phyloP scores from a whole-genome alignment of 2,888 invertebrate species.

The Caenorhabditis sp. region DNA sequence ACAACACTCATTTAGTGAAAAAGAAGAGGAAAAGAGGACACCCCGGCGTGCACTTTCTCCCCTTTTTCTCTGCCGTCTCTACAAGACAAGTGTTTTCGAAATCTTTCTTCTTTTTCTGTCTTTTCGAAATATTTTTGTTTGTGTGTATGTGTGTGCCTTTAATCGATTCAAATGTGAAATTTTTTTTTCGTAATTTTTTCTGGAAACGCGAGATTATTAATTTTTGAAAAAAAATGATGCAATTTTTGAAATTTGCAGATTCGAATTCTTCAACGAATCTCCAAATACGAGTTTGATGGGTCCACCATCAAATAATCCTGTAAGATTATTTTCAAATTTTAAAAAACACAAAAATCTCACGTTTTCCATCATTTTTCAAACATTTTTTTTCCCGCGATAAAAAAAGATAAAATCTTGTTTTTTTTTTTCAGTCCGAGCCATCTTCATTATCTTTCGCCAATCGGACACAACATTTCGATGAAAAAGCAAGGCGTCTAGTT shows the following conservation, averaged over 20 bases:
- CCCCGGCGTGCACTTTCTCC: neutral
- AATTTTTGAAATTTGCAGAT: neutral
- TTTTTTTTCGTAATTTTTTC: neutral
- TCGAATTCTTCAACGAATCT: neutral
- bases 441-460: neutral
- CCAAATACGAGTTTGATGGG: constrained; percentile 22
- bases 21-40: neutral
- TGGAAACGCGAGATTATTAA: neutral
- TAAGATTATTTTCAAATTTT: constrained; percentile 18
- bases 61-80: neutral
- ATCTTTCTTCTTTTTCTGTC: too few species aligned
- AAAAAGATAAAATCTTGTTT: neutral
- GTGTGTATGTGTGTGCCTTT: neutral
- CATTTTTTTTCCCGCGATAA: neutral
- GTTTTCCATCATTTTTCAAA: neutral
- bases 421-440: constrained; percentile 3
- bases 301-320: constrained; percentile 40
- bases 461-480: neutral
- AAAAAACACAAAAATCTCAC: neutral
- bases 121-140: too few species aligned
- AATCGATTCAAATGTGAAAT: neutral
- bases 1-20: neutral
- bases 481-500: neutral
- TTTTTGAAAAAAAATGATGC: neutral
- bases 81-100: neutral